Evolutionary conservation across 2,888 invertebrate species (phyloP).

Genomic region (Biston stratarius): DNA sequence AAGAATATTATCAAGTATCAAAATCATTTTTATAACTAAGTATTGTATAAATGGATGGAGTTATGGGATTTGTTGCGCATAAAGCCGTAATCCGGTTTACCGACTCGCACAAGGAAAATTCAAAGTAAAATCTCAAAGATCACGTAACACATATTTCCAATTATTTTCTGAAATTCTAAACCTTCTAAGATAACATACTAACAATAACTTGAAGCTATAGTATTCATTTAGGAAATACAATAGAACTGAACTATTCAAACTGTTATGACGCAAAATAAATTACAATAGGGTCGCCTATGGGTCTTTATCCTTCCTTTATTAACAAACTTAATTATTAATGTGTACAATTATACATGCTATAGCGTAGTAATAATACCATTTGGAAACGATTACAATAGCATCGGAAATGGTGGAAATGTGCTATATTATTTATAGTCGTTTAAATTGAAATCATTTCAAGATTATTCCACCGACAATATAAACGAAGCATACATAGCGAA

Average conservation of each 20-base stretch:
- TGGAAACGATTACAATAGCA: constrained; percentile 1
- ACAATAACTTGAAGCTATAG: background rate
- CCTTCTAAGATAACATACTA: background rate
- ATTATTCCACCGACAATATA: no score
- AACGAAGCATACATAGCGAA: no score
- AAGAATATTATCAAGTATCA: no score
- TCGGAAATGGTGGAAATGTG: background rate
- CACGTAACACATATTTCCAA: background rate
- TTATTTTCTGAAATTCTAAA: background rate
- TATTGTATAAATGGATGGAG: no score
- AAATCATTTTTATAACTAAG: no score
- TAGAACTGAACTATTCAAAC: constrained; percentile 13
- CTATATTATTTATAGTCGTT: background rate
- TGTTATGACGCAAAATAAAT: constrained; percentile 22
- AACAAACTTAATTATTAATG: constrained; percentile 25
- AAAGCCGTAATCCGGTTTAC: no score
- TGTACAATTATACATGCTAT: constrained; percentile 8
- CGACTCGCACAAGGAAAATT: no score
- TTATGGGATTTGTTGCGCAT: no score
- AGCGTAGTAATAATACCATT: constrained; percentile 14
- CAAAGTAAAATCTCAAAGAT: no score
- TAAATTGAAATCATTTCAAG: no score
- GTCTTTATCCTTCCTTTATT: constrained; percentile 18
- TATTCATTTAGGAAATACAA: constrained; percentile 4
- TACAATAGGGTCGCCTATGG: constrained; percentile 18